A percentile compares a stretch with the other conserved stretches of the same genome.
Conservation (phyloP, 2,113 vertebrate species). For the Riparia riparia region DNA sequence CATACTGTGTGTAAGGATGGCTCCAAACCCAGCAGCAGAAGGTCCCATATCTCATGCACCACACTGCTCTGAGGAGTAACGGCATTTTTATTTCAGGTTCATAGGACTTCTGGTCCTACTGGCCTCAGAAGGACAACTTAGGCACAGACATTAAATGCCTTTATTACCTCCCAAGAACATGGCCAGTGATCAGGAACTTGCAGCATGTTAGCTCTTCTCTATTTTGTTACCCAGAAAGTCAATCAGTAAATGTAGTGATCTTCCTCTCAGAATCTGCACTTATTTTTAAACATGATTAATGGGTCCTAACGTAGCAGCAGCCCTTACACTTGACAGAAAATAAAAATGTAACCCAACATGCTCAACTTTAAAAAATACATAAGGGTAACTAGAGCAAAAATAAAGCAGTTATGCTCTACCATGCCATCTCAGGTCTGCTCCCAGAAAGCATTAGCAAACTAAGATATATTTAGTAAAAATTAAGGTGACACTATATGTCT, state of each 20-base stretch:
- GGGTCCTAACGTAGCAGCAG: background rate
- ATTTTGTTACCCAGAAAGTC: background rate
- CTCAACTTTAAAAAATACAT: slow-evolving; percentile 2
- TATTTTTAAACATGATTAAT: slow-evolving; percentile 35
- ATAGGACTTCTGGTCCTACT: background rate
- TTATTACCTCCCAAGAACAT: background rate
- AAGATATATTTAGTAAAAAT: slow-evolving; percentile 28
- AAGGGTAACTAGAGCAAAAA: slow-evolving; percentile 25
- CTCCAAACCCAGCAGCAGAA: background rate
- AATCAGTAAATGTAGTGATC: background rate
- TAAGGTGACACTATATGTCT: background rate
- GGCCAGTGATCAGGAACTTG: background rate
- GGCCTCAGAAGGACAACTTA: background rate
- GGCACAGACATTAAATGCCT: background rate
- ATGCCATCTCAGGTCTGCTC: slow-evolving; percentile 4
- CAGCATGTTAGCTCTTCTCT: background rate
- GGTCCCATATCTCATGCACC: background rate
- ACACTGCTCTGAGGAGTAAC: background rate
- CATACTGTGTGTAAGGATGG: background rate
- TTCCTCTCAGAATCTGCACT: background rate
- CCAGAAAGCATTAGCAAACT: background rate
- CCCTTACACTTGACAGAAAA: slow-evolving; percentile 10
- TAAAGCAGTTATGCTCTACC: background rate
- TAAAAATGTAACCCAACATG: background rate
- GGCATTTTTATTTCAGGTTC: background rate